A percentile compares a stretch with the other conserved stretches of the same genome.
These are phyloP conservation scores for Poeciliopsis presidionis DNA, from an alignment of 2,797 vertebrate genomes.

Conservation along the genomic window DNA sequence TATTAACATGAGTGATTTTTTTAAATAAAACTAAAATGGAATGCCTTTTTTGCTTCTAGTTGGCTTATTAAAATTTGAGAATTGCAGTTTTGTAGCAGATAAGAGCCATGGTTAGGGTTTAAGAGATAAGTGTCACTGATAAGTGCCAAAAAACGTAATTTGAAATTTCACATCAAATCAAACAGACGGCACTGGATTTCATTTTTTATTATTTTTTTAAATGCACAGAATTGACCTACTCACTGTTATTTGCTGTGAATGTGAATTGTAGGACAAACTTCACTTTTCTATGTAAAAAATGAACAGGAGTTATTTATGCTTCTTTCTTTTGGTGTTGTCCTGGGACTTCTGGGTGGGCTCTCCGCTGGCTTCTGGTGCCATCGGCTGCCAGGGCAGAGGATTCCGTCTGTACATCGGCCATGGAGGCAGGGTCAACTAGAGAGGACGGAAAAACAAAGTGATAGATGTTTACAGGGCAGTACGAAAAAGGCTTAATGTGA, in stretches of 20 bases:
- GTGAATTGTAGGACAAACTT: slow-evolving; percentile 16
- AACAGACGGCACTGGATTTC: slow-evolving; percentile 19
- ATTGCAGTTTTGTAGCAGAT: background rate
- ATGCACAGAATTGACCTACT: slow-evolving; percentile 7
- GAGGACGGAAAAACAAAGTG: slow-evolving; percentile 1
- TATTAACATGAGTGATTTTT: slow-evolving; percentile 51
- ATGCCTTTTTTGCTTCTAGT: slow-evolving; percentile 6
- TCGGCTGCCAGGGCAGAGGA: slow-evolving; percentile 92
- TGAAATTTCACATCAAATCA: slow-evolving; percentile 16
- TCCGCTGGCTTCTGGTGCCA: slow-evolving; percentile 79
- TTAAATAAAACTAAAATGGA: slow-evolving; percentile 34
- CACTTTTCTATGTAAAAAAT: slow-evolving; percentile 23
- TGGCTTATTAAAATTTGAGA: slow-evolving; percentile 4
- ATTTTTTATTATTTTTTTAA: slow-evolving; percentile 43
- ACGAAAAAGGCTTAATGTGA: background rate
- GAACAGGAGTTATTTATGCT: slow-evolving; percentile 80
- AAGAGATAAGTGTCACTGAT: background rate
- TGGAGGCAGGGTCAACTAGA: slow-evolving; percentile 92
- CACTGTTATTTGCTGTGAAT: slow-evolving; percentile 29
- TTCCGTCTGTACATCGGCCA: slow-evolving; percentile 95
- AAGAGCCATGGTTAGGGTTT: slow-evolving; percentile 2
- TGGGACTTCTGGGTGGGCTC: slow-evolving; percentile 90
- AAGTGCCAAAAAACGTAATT: background rate
- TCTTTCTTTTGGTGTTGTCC: slow-evolving; percentile 84
- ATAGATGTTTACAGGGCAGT: background rate